Evolutionary conservation across 2,888 invertebrate genomes (phyloP).

Genomic region (Pteria penguin): DNA sequence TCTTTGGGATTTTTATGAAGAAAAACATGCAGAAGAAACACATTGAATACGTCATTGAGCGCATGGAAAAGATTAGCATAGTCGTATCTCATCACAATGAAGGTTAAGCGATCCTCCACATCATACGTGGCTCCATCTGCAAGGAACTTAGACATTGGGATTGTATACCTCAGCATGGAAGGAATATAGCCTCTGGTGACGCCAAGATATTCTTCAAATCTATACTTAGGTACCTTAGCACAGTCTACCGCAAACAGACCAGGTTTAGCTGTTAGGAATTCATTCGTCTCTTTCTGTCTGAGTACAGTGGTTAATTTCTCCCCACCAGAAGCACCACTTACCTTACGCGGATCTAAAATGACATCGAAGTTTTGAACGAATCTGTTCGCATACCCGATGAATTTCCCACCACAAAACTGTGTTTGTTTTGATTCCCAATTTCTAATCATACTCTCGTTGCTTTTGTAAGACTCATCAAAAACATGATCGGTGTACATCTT

Average conservation of each 20-base stretch:
- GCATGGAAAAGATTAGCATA: constrained; percentile 29
- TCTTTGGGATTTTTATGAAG: constrained; percentile 19
- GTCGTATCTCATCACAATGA: constrained; percentile 14
- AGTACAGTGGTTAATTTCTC: constrained; percentile 1
- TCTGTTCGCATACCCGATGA: constrained; percentile 10
- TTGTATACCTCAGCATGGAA: background rate
- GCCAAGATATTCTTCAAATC: constrained; percentile 3
- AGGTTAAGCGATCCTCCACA: background rate
- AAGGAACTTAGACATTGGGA: background rate
- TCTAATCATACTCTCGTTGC: background rate
- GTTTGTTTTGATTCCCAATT: background rate
- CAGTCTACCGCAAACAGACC: constrained; percentile 15
- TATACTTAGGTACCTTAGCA: constrained; percentile 1
- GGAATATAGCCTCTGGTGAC: constrained; percentile 13
- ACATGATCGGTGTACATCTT: background rate
- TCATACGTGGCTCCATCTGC: background rate
- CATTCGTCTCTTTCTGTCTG: constrained; percentile 7
- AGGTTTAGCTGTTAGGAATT: background rate
- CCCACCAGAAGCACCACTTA: constrained; percentile 7
- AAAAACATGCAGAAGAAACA: constrained; percentile 26
- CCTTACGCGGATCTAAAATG: constrained; percentile 12
- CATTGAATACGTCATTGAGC: constrained; percentile 27
- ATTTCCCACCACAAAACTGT: constrained; percentile 3
- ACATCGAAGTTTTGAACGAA: constrained; percentile 18
- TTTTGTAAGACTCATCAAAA: background rate